These are phyloP conservation scores for Lithosia quadra DNA, from an alignment of 2,888 invertebrate species.

Conservation along the genomic window DNA sequence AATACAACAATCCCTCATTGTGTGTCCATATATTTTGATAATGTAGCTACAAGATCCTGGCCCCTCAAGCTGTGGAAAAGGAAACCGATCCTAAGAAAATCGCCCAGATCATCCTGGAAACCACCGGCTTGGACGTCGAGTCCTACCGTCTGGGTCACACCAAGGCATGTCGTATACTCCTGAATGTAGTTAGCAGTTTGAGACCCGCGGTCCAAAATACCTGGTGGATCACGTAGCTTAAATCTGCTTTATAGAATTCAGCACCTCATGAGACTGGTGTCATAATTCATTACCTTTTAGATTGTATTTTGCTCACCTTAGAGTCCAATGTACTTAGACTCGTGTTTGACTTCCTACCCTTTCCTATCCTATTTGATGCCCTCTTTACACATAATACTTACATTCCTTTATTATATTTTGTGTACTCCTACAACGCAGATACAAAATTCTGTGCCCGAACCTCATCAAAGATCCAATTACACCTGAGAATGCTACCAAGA, in stretches of 20 bases:
- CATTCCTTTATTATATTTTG: slow-evolving; percentile 69
- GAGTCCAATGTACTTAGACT: slow-evolving; percentile 78
- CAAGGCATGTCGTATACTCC: slow-evolving; percentile 93
- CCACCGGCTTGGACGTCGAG: slow-evolving; percentile 94
- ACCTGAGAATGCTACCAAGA: slow-evolving; percentile 92
- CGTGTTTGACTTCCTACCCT: slow-evolving; percentile 69
- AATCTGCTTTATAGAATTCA: slow-evolving; percentile 69
- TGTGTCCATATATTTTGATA: slow-evolving; percentile 81
- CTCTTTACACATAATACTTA: slow-evolving; percentile 58
- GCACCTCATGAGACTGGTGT: slow-evolving; percentile 74
- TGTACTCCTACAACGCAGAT: slow-evolving; percentile 91
- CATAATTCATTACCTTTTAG: slow-evolving; percentile 63
- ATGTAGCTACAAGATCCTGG: slow-evolving; percentile 99
- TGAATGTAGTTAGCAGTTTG: slow-evolving; percentile 75
- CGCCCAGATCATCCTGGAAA: slow-evolving; percentile 93
- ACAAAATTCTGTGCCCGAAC: slow-evolving; percentile 99
- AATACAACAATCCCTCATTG: slow-evolving; percentile 69
- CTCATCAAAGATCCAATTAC: slow-evolving; percentile 91
- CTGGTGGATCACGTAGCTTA: slow-evolving; percentile 65
- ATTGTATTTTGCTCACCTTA: slow-evolving; percentile 63
- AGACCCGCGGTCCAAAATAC: slow-evolving; percentile 63
- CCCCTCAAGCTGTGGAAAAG: slow-evolving; percentile 94
- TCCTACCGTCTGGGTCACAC: slow-evolving; percentile 99
- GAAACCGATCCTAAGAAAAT: slow-evolving; percentile 93
- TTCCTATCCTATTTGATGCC: slow-evolving; percentile 52